Conservation (phyloP, 2,797 vertebrate genomes). For the Novumbra hubbsi region DNA sequence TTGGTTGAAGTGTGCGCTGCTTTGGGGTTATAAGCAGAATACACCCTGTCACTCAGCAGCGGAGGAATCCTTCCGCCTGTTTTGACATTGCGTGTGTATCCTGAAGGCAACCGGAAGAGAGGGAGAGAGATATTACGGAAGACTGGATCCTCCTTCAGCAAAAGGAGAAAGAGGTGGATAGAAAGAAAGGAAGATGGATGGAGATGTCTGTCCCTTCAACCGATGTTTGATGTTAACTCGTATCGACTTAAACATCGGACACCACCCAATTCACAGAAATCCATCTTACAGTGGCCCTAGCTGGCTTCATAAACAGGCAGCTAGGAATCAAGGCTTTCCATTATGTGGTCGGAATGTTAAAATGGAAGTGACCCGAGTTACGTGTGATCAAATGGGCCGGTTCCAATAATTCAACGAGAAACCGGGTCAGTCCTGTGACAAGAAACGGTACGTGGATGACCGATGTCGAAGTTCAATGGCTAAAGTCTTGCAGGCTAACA, state of each 20-base stretch:
- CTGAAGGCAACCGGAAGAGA: background rate
- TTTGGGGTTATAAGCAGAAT: background rate
- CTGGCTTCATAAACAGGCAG: too few relatives aligned
- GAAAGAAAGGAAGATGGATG: background rate
- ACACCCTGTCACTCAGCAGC: conserved; percentile 6
- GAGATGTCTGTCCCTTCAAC: conserved; percentile 35
- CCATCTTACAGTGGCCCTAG: too few relatives aligned
- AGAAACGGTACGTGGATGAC: too few relatives aligned
- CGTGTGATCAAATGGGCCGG: too few relatives aligned
- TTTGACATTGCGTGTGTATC: background rate
- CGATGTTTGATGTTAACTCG: conserved; percentile 53
- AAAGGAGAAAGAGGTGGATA: background rate
- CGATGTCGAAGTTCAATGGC: too few relatives aligned
- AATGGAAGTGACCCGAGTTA: too few relatives aligned
- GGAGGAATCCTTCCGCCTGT: background rate
- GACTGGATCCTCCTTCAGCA: background rate
- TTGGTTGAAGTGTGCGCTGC: conserved; percentile 15
- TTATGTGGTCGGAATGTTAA: too few relatives aligned
- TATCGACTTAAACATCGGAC: conserved; percentile 29
- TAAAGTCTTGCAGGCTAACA: too few relatives aligned
- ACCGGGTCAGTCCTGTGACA: conserved; percentile 18
- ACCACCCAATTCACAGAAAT: too few relatives aligned
- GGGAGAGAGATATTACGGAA: conserved; percentile 1
- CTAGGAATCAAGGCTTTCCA: too few relatives aligned
- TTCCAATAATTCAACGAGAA: too few relatives aligned